A percentile compares a stretch with the other conserved stretches of the same genome.
phyloP scores from a whole-genome alignment of 2,797 vertebrate species.

The Morus bassanus region DNA sequence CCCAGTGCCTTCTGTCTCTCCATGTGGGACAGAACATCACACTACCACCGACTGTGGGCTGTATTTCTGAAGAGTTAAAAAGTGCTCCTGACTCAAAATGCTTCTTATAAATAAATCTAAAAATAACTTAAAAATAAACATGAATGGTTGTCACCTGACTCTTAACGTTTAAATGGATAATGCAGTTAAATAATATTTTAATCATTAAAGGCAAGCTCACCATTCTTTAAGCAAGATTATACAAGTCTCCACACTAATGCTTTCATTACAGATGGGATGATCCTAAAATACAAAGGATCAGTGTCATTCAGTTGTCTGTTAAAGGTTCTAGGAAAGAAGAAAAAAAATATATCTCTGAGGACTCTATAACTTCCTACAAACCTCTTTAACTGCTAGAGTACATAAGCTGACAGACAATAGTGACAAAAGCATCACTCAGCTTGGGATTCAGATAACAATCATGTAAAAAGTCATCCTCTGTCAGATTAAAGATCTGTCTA shows the following conservation, averaged over 20 bases:
- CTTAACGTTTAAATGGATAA: not conserved
- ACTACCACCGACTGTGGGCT: not conserved
- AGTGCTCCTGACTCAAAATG: not conserved
- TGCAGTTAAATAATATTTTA: not conserved
- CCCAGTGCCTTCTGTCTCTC: not conserved
- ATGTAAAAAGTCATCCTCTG: not conserved
- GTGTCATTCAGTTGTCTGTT: not conserved
- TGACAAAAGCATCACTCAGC: not conserved
- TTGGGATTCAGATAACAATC: not conserved
- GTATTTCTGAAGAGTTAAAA: not conserved
- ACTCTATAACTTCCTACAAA: not conserved
- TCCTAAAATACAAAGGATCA: not conserved
- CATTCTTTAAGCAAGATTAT: not conserved
- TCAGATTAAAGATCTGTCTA: not conserved
- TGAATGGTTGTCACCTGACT: not conserved
- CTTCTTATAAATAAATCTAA: not conserved
- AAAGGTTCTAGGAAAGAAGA: not conserved
- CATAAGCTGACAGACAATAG: not conserved
- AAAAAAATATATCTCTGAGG: not conserved
- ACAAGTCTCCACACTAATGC: not conserved
- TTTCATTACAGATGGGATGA: not conserved
- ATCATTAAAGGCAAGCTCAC: not conserved
- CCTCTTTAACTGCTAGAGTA: not conserved
- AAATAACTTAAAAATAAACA: not conserved
- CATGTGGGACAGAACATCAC: not conserved